Percentiles rank a stretch among this genome's conserved stretches.
Conservation (phyloP, 2,797 vertebrate species). For the Nannoperca obscura region DNA sequence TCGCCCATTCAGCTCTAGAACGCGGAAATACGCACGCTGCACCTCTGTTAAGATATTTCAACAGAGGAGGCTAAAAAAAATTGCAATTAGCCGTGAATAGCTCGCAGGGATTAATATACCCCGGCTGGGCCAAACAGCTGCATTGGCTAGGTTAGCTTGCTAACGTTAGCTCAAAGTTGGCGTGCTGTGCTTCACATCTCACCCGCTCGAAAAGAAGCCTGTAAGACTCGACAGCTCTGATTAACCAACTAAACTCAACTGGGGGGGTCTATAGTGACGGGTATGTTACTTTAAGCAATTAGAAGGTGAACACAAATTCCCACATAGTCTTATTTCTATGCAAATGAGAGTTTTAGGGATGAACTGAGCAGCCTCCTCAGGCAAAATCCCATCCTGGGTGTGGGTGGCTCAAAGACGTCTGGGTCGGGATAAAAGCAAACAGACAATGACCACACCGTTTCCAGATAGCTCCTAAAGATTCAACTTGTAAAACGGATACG, state of each 20-base stretch:
- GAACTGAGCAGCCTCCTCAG: slow-evolving; percentile 45
- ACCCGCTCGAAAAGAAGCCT: slow-evolving; percentile 48
- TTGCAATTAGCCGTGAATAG: not conserved
- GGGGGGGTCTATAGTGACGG: not conserved
- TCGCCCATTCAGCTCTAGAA: not conserved
- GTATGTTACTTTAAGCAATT: fast-evolving
- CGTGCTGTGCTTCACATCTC: slow-evolving; percentile 57
- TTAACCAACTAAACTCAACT: not conserved
- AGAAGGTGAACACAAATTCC: fast-evolving
- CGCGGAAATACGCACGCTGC: not conserved
- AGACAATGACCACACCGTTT: slow-evolving; percentile 64
- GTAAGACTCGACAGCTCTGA: slow-evolving; percentile 15
- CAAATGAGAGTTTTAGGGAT: slow-evolving; percentile 35
- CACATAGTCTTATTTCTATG: not conserved
- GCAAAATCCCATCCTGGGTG: slow-evolving; percentile 73
- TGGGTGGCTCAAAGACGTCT: slow-evolving; percentile 73
- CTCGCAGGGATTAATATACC: not conserved
- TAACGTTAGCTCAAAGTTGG: slow-evolving; percentile 79
- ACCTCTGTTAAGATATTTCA: not conserved
- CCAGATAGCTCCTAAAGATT: not conserved
- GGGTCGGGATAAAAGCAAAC: slow-evolving; percentile 68
- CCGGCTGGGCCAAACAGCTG: slow-evolving; percentile 65
- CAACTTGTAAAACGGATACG: not conserved
- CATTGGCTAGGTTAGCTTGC: slow-evolving; percentile 70
- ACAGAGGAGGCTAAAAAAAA: not conserved